Evolutionary conservation across 2,888 invertebrate species (phyloP).

Genomic region (Automeris io): DNA sequence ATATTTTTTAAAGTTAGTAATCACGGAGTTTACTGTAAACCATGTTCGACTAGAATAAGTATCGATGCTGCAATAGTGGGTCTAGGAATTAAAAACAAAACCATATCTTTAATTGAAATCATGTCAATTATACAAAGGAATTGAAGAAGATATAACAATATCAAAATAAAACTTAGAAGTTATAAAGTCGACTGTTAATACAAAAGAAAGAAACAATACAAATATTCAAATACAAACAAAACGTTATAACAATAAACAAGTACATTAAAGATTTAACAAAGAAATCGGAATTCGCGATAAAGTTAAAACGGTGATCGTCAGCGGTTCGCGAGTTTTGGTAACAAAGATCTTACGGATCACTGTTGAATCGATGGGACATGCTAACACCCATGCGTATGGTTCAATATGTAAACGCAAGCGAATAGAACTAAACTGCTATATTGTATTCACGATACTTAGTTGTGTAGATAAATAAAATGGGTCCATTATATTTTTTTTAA

Average conservation of each 20-base stretch:
- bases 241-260: constrained; percentile 28
- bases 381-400: constrained; percentile 27
- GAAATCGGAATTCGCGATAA: constrained; percentile 43
- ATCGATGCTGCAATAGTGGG: too few species aligned
- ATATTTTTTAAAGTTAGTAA: too few species aligned
- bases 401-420: constrained; percentile 20
- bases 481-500: too few species aligned
- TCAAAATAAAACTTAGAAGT: too few species aligned
- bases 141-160: too few species aligned
- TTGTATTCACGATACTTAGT: neutral
- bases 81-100: too few species aligned
- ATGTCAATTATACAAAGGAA: too few species aligned
- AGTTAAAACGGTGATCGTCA: constrained; percentile 46
- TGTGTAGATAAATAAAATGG: neutral
- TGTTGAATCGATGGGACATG: constrained; percentile 40
- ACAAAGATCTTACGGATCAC: constrained; percentile 54
- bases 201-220: neutral
- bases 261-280: constrained; percentile 34
- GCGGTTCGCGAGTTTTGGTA: constrained; percentile 46
- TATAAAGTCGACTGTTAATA: too few species aligned
- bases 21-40: too few species aligned
- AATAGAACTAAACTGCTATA: neutral
- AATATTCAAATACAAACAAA: constrained; percentile 10
- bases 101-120: too few species aligned
- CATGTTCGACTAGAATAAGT: too few species aligned